Evolutionary conservation across 2,888 invertebrate genomes (phyloP).

Genomic region (Bombylius major): DNA sequence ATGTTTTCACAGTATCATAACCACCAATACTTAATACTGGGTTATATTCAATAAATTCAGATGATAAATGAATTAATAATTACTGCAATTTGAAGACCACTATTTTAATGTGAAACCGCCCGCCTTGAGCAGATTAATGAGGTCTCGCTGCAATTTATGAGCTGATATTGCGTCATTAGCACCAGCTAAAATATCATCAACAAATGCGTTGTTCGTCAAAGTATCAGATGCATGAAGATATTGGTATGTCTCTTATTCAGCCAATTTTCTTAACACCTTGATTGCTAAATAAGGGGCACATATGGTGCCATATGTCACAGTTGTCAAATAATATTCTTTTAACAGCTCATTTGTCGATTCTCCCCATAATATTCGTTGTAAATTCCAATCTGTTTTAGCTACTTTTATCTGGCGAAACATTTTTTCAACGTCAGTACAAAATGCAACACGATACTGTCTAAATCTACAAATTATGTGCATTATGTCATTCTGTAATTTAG

Average conservation of each 20-base stretch:
- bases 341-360: not conserved
- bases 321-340: not conserved
- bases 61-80: too few species aligned
- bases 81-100: too few species aligned
- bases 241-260: not conserved
- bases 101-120: too few species aligned
- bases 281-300: constrained; percentile 1
- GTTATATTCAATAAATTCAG: too few species aligned
- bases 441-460: not conserved
- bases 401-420: not conserved
- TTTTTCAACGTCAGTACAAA: not conserved
- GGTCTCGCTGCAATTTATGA: too few species aligned
- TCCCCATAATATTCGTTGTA: constrained; percentile 3
- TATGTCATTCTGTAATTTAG: not conserved
- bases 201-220: too few species aligned
- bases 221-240: too few species aligned
- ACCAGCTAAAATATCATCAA: too few species aligned
- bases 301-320: constrained; percentile 2
- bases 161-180: too few species aligned
- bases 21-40: too few species aligned
- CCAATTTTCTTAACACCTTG: not conserved
- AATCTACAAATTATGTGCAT: not conserved
- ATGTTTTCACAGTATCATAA: too few species aligned
- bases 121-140: too few species aligned
- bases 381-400: not conserved